phyloP scores from a whole-genome alignment of 1,140 invertebrate genomes.

The Microplitis mediator region DNA sequence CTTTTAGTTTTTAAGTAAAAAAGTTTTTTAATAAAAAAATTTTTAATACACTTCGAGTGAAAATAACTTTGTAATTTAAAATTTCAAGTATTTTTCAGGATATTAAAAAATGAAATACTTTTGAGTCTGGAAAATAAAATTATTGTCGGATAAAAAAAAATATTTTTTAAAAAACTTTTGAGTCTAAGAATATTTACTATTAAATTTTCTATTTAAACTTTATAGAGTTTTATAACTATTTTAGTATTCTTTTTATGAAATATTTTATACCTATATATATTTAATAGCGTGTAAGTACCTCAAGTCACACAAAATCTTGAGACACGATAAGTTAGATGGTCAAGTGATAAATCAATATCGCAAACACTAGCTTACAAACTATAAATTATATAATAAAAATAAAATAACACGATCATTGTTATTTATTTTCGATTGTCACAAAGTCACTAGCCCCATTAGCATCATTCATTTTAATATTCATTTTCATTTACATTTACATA shows the following conservation, averaged over 20 bases:
- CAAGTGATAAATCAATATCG: background rate
- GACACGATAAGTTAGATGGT: background rate
- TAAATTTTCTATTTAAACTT: background rate
- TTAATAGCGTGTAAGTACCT: background rate
- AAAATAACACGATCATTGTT: background rate
- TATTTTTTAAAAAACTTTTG: too few relatives aligned
- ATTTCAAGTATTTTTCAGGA: too few relatives aligned
- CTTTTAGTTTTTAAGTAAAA: too few relatives aligned
- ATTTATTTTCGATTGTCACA: background rate
- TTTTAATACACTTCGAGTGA: too few relatives aligned
- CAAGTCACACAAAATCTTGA: conserved; percentile 9
- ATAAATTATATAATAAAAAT: background rate
- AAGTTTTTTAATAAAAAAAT: too few relatives aligned
- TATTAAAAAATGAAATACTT: too few relatives aligned
- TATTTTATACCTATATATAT: background rate
- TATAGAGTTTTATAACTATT: background rate
- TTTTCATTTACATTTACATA: background rate
- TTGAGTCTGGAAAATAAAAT: too few relatives aligned
- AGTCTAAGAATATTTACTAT: too few relatives aligned
- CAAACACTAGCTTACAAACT: background rate
- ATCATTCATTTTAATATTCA: background rate
- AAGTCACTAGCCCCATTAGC: background rate
- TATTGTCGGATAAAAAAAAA: too few relatives aligned
- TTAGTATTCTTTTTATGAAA: background rate
- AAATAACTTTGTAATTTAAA: too few relatives aligned